Evolutionary conservation across 2,888 invertebrate genomes (phyloP).

Genomic region (Apotomis capreana): DNA sequence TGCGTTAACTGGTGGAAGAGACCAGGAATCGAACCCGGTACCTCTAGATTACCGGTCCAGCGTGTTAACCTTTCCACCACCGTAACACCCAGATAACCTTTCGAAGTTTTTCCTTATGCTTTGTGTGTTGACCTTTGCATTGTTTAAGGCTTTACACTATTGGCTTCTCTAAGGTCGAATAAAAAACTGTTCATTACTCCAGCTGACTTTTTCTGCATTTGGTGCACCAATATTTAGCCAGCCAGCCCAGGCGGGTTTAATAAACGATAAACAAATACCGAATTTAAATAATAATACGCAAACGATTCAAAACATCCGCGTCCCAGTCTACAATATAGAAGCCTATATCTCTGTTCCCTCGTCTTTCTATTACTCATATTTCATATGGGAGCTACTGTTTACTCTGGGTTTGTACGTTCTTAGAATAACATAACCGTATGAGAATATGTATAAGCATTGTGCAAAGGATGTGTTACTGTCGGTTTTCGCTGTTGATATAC

Average conservation of each 20-base stretch:
- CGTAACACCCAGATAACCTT: no score
- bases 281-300: slow-evolving; percentile 44
- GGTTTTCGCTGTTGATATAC: background rate
- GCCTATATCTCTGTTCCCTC: slow-evolving; percentile 16
- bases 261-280: slow-evolving; percentile 52
- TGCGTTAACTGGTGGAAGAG: no score
- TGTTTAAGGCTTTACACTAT: no score
- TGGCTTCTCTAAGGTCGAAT: no score
- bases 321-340: slow-evolving; percentile 12
- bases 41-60: no score
- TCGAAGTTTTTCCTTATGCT: no score
- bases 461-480: background rate
- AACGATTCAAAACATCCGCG: slow-evolving; percentile 42
- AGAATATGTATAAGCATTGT: background rate
- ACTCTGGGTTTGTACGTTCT: slow-evolving; percentile 17
- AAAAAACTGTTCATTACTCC: background rate
- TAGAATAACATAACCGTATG: slow-evolving; percentile 23
- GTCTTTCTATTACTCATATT: slow-evolving; percentile 22
- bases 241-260: slow-evolving; percentile 31
- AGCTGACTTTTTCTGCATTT: background rate
- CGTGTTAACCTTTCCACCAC: no score
- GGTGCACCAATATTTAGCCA: slow-evolving; percentile 20
- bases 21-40: no score
- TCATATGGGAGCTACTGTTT: slow-evolving; percentile 22
- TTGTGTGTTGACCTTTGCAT: no score